phyloP scores from a whole-genome alignment of 2,888 invertebrate species.

The Timema cristinae region DNA sequence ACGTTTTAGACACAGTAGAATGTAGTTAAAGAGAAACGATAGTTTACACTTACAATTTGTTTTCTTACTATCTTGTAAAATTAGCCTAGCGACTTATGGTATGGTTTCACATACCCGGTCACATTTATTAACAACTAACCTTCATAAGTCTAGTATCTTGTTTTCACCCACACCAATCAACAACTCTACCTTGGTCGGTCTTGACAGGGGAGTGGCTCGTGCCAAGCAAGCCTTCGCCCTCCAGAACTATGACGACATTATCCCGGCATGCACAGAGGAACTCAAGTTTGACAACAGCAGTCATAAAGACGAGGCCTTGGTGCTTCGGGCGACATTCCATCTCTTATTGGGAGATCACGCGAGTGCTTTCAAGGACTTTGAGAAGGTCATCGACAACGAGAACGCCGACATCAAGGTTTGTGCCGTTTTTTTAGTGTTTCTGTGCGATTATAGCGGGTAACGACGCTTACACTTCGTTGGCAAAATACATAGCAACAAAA shows the following conservation, averaged over 20 bases:
- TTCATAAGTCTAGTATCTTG: too few species aligned
- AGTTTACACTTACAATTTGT: too few species aligned
- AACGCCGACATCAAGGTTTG: slow-evolving; percentile 53
- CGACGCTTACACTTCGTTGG: not conserved
- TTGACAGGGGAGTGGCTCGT: slow-evolving; percentile 59
- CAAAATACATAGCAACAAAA: not conserved
- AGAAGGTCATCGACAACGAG: slow-evolving; percentile 62
- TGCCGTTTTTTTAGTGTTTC: not conserved
- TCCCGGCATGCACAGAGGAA: slow-evolving; percentile 76
- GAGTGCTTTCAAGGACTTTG: slow-evolving; percentile 67
- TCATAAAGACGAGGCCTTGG: slow-evolving; percentile 50
- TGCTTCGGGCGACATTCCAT: slow-evolving; percentile 82
- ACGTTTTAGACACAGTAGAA: too few species aligned
- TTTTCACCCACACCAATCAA: too few species aligned
- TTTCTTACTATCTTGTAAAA: too few species aligned
- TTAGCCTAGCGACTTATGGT: too few species aligned
- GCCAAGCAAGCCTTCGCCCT: slow-evolving; percentile 67
- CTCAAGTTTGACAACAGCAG: slow-evolving; percentile 46
- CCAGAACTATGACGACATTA: slow-evolving; percentile 72
- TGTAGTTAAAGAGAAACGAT: too few species aligned
- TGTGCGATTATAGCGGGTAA: not conserved
- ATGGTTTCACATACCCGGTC: too few species aligned
- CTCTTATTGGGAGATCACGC: slow-evolving; percentile 72
- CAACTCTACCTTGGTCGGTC: too few species aligned
- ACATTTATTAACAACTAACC: too few species aligned